Percentiles rank a stretch among this genome's conserved stretches.
Conservation (phyloP, 92 coral and sea anemone species). For the Palythoa caribaeorum region DNA sequence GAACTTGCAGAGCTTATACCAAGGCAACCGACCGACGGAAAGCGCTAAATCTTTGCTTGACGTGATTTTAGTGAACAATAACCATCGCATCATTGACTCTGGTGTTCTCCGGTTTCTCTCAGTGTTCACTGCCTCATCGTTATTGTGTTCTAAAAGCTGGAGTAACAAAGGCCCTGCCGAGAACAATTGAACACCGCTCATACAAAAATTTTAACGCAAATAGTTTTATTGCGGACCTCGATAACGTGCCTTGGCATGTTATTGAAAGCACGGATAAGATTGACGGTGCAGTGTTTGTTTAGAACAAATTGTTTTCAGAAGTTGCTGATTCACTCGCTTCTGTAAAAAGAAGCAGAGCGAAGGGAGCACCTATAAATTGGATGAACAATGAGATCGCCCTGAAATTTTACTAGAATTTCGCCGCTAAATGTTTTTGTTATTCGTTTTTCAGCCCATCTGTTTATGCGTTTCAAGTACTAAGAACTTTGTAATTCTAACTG, state of each 20-base stretch:
- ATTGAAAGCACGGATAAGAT: constrained; percentile 59
- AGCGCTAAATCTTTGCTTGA: constrained; percentile 52
- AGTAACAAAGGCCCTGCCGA: constrained; percentile 69
- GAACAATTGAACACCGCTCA: constrained; percentile 63
- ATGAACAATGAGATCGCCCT: no score
- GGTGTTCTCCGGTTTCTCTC: constrained; percentile 66
- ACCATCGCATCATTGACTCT: constrained; percentile 63
- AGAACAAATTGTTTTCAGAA: no score
- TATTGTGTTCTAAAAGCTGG: constrained; percentile 72
- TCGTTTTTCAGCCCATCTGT: no score
- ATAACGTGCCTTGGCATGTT: constrained; percentile 63
- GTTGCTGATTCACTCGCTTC: no score
- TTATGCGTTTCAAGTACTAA: background rate
- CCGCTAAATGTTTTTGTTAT: no score
- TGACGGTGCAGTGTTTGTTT: background rate
- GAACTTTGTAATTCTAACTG: background rate
- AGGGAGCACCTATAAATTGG: no score
- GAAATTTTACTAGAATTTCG: no score
- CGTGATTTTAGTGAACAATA: constrained; percentile 64
- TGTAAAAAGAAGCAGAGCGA: no score
- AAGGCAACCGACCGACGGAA: constrained; percentile 57
- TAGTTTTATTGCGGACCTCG: constrained; percentile 41
- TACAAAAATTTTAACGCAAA: constrained; percentile 55
- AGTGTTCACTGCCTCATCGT: constrained; percentile 66
- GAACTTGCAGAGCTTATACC: constrained; percentile 1